Percentiles rank a stretch among this genome's conserved stretches.
These are phyloP conservation scores for Drosophila planitibia DNA, from an alignment of 2,888 invertebrate genomes.

Conservation along the genomic window DNA sequence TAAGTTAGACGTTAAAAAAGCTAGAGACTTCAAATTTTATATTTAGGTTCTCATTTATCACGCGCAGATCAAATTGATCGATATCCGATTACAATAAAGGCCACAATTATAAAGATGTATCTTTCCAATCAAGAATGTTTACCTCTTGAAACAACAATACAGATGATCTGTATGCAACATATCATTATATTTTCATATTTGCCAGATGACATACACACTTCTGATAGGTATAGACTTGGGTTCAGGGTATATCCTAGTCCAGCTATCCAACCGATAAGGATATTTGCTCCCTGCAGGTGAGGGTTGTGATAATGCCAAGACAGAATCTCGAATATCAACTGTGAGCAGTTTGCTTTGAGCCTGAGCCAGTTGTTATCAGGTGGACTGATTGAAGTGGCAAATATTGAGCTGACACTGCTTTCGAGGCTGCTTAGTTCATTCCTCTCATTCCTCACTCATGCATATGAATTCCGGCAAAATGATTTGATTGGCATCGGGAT, in stretches of 20 bases:
- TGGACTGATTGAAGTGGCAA: not conserved
- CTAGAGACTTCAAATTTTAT: not conserved
- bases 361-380: not conserved
- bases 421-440: not conserved
- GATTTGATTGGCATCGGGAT: not conserved
- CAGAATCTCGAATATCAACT: not conserved
- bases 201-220: not conserved
- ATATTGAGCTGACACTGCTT: not conserved
- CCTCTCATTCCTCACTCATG: no score
- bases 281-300: not conserved
- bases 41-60: not conserved
- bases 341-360: not conserved
- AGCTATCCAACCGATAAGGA: not conserved
- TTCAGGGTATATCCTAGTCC: not conserved
- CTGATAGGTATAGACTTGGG: not conserved
- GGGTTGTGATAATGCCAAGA: not conserved
- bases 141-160: not conserved
- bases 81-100: not conserved
- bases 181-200: not conserved
- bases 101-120: not conserved
- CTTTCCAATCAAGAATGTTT: not conserved
- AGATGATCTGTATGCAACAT: not conserved
- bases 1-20: not conserved
- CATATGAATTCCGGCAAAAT: not conserved
- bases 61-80: no score